Conservation (phyloP, 2,113 vertebrate genomes). For the Labeo catla region DNA sequence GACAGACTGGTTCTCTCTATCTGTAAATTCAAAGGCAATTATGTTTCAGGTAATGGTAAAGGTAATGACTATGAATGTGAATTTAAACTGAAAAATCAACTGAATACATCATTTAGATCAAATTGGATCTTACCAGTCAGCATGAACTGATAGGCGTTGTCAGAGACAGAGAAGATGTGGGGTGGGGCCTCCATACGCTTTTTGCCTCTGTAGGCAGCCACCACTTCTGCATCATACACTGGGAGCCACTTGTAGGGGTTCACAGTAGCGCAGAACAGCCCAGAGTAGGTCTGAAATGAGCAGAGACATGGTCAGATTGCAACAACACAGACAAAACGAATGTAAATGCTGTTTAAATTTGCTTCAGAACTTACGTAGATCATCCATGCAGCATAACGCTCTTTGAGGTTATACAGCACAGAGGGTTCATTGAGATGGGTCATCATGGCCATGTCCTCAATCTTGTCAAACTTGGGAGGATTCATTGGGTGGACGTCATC, state of each 20-base stretch:
- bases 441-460: conserved; percentile 86
- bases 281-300: conserved; percentile 81
- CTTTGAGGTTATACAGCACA: too few species aligned
- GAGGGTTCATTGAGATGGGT: conserved; percentile 83
- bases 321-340: background rate
- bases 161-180: conserved; percentile 60
- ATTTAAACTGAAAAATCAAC: background rate
- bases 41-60: conserved; percentile 67
- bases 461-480: conserved; percentile 82
- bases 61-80: background rate
- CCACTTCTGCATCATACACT: conserved; percentile 79
- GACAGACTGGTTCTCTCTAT: conserved; percentile 68
- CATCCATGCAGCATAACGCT: conserved; percentile 74
- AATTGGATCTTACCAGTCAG: conserved; percentile 43
- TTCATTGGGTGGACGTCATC: conserved; percentile 76
- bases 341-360: background rate
- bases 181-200: conserved; percentile 70
- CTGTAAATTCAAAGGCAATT: conserved; percentile 53
- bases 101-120: background rate
- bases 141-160: conserved; percentile 57
- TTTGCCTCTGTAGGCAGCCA: conserved; percentile 76
- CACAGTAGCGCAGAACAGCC: conserved; percentile 86
- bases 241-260: conserved; percentile 87
- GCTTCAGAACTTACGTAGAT: conserved; percentile 76
- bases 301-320: background rate